Evolutionary conservation across 2,797 vertebrate genomes (phyloP).

Genomic region (Microcaecilia unicolor): DNA sequence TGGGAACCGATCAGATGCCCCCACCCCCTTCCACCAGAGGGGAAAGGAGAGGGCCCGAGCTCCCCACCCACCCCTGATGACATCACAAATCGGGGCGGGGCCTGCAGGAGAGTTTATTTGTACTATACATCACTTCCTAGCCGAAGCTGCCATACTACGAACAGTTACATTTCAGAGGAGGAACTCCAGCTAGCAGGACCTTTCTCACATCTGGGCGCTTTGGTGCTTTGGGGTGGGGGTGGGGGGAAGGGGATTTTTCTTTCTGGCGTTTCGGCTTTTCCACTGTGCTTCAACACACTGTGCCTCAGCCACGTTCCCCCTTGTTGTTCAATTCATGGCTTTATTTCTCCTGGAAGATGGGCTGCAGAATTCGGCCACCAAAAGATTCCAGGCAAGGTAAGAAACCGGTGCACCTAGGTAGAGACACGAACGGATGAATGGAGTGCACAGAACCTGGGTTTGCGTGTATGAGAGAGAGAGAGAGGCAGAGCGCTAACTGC

Average conservation of each 20-base stretch:
- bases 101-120: conserved; percentile 36
- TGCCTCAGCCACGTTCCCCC: background rate
- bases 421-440: background rate
- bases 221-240: no score
- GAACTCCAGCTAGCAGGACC: no score
- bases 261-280: background rate
- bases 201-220: no score
- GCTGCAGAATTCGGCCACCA: conserved; percentile 57
- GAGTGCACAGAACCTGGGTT: background rate
- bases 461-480: background rate
- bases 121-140: conserved; percentile 61
- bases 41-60: no score
- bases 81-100: conserved; percentile 30
- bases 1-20: no score
- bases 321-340: conserved; percentile 50
- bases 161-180: background rate
- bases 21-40: no score
- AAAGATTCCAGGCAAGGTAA: conserved; percentile 69
- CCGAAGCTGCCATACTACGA: conserved; percentile 26
- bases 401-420: no score
- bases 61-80: conserved; percentile 7
- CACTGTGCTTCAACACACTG: no score
- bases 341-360: conserved; percentile 50
- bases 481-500: no score
- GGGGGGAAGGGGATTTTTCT: background rate